phyloP scores from a whole-genome alignment of 2,113 vertebrate genomes.

The Dolichotis patagonum region DNA sequence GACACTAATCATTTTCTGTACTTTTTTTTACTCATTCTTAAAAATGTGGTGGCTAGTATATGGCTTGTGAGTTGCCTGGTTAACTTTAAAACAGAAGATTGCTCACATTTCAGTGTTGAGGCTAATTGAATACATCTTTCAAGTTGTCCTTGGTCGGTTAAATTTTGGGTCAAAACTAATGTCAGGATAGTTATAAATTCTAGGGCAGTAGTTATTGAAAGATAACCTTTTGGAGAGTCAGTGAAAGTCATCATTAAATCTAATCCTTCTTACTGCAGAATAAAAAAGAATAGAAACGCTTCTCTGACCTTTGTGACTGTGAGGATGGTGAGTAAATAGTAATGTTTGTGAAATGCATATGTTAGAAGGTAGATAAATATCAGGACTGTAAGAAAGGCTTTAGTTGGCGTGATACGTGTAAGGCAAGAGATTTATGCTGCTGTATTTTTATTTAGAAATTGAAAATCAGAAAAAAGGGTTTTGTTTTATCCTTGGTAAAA shows the following conservation, averaged over 20 bases:
- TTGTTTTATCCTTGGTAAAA: conserved; percentile 5
- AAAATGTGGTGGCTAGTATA: neutral
- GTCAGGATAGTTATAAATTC: neutral
- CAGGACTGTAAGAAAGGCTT: neutral
- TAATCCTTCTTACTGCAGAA: conserved; percentile 10
- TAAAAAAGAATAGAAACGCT: neutral
- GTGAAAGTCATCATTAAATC: neutral
- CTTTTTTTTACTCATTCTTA: conserved; percentile 1
- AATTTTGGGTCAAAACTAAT: conserved; percentile 1
- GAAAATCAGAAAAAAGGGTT: neutral
- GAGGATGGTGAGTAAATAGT: neutral
- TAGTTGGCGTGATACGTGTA: neutral
- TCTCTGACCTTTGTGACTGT: neutral
- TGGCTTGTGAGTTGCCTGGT: neutral
- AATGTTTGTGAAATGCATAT: neutral
- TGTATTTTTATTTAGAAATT: neutral
- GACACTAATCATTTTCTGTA: neutral
- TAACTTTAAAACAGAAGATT: conserved; percentile 13
- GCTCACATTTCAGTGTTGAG: neutral
- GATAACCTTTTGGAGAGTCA: neutral
- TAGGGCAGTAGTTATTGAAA: neutral
- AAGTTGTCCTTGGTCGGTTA: neutral
- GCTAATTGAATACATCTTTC: neutral
- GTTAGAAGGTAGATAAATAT: neutral
- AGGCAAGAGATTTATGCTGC: neutral